phyloP scores from a whole-genome alignment of 2,888 invertebrate genomes.

The Chromoteleia sp. region DNA sequence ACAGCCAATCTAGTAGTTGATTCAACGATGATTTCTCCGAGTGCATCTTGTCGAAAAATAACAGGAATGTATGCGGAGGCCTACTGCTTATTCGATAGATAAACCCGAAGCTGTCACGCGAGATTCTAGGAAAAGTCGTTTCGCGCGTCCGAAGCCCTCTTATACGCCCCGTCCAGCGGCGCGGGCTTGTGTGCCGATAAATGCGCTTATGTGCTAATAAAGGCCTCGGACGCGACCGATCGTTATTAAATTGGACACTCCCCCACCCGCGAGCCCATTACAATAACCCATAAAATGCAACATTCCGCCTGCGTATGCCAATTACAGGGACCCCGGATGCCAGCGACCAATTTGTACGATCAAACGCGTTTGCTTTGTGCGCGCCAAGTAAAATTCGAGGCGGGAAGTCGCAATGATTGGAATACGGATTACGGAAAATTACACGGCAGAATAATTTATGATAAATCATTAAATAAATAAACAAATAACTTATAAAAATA shows the following conservation, averaged over 20 bases:
- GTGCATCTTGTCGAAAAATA: conserved; percentile 39
- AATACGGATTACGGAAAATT: too few relatives aligned
- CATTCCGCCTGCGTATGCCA: conserved; percentile 82
- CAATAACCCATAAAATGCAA: conserved; percentile 84
- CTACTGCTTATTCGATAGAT: conserved; percentile 78
- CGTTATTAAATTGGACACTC: conserved; percentile 84
- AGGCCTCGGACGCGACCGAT: conserved; percentile 83
- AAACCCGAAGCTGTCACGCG: conserved; percentile 82
- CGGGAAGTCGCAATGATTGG: too few relatives aligned
- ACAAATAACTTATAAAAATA: too few relatives aligned
- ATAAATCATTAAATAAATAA: too few relatives aligned
- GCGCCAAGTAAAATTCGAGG: too few relatives aligned
- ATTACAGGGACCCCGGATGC: conserved; percentile 73
- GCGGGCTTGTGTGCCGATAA: conserved; percentile 73
- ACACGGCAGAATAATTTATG: too few relatives aligned
- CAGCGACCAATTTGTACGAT: conserved; percentile 39
- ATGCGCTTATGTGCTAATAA: conserved; percentile 83
- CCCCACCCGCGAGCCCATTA: conserved; percentile 76
- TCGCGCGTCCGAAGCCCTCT: conserved; percentile 78
- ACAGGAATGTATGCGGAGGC: conserved; percentile 31
- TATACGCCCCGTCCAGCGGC: conserved; percentile 50
- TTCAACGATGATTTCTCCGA: not conserved
- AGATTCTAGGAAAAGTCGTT: conserved; percentile 84
- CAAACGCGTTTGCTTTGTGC: conserved; percentile 6
- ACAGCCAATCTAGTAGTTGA: too few relatives aligned